Evolutionary conservation across 2,888 invertebrate genomes (phyloP), one percentile per base, ranked within the genome.

Genomic region (Dicyrtomina minuta): DNA sequence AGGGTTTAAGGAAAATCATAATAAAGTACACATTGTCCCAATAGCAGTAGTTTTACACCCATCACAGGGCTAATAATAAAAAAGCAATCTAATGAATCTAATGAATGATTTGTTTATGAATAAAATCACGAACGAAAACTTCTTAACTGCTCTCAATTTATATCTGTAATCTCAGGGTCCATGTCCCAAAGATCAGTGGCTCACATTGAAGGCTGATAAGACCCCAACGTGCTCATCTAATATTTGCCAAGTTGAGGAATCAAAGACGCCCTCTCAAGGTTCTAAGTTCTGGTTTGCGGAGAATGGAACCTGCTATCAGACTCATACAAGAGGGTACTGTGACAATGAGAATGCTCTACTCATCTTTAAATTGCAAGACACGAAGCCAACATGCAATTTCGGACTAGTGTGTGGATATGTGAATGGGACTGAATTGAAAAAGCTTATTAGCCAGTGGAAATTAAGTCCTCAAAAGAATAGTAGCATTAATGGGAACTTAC

Each of bases 271-370:
- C 6, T 51, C 67, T 1, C 27, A 39, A 15, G 67, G 67, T 4
- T 60, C 67, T 4, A 27, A 44, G 2, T 67, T 60, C 17, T 67
- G 67, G 67, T 59, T 67, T 22, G 46, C 67, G 0, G 59, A 67
- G 22, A 60, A 67, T 24, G 67, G 67, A n/a, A 60, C 59, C 1
- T 67, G 67, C 26, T 60, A 67, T 22, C 67, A 51, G 33, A 67
- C 67, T 1, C 22, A 44, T 4, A 59, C 59, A 6, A n/a, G 51
- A 15, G 67, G 67, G 1, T 60, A 60, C 27, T 67, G 67, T 49
- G 59, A 27, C 15, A 33, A 46, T 24, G 46, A 58, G 8, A 20
- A 46, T 13, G 67, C 67, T 15, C 51, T 39, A 0, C 60, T 67
- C 15, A 27, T 60, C 41, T 67, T 67, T 33, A 49, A 26, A 10